Conservation (phyloP, 2,113 vertebrate genomes). For the Hydrochoerus hydrochaeris region DNA sequence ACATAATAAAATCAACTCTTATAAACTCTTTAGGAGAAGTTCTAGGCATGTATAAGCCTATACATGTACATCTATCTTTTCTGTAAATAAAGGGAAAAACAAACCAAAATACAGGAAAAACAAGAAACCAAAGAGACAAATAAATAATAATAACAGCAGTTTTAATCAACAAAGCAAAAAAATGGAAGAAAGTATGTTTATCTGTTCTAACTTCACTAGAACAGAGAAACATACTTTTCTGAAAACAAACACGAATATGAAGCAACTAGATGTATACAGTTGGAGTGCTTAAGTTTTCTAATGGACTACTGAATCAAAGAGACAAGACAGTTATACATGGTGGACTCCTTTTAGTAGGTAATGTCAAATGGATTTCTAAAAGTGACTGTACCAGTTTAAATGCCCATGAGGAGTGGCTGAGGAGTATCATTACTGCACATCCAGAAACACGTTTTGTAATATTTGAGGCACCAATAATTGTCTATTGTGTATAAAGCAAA, state of each 20-base stretch:
- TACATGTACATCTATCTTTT: no score
- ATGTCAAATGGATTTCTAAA: neutral
- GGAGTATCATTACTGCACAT: neutral
- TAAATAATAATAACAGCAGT: no score
- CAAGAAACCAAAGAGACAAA: no score
- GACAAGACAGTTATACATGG: neutral
- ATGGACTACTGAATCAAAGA: neutral
- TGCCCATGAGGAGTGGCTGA: neutral
- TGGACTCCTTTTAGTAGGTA: neutral
- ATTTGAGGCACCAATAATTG: neutral
- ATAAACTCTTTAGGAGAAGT: no score
- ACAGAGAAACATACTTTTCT: neutral
- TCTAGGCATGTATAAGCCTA: no score
- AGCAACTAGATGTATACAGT: neutral
- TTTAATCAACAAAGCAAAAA: neutral
- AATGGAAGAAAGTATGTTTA: neutral
- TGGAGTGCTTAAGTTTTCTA: neutral
- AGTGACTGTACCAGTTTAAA: neutral
- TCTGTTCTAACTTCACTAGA: no score
- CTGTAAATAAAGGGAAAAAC: no score
- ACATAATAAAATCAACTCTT: no score
- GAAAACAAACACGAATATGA: neutral
- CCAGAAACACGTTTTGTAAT: neutral
- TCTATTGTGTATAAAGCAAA: neutral
- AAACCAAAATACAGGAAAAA: no score